phyloP scores from a whole-genome alignment of 2,888 invertebrate species.

The Sminthurides aquaticus region DNA sequence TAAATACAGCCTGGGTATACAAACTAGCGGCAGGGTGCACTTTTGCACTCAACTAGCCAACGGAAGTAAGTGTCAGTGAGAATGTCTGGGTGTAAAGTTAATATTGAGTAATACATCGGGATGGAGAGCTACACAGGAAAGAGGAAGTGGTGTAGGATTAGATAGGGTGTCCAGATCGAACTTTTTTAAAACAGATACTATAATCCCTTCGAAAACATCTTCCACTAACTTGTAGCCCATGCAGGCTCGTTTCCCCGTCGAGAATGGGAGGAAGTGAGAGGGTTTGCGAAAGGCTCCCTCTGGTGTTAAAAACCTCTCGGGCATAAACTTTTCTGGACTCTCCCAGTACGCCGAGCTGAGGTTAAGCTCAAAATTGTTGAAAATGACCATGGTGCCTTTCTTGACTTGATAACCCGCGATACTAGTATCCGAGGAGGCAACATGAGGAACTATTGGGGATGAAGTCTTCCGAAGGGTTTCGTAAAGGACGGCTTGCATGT shows the following conservation, averaged over 20 bases:
- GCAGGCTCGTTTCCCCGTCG: constrained; percentile 77
- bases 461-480: constrained; percentile 72
- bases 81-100: constrained; percentile 25
- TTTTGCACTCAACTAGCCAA: too few species aligned
- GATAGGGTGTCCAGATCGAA: constrained; percentile 29
- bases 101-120: constrained; percentile 35
- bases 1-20: too few species aligned
- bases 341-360: constrained; percentile 66
- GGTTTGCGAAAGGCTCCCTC: constrained; percentile 55
- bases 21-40: too few species aligned
- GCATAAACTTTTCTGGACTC: constrained; percentile 63
- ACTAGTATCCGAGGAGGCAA: constrained; percentile 66
- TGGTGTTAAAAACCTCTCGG: constrained; percentile 61
- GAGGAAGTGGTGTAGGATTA: constrained; percentile 32
- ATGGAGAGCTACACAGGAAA: constrained; percentile 40
- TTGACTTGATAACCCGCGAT: constrained; percentile 64
- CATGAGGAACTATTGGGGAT: constrained; percentile 84
- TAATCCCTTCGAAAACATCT: constrained; percentile 54
- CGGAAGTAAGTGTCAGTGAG: not conserved
- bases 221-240: constrained; percentile 73
- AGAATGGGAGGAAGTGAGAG: constrained; percentile 74
- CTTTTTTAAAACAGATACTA: constrained; percentile 31
- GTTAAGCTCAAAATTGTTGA: constrained; percentile 76
- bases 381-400: constrained; percentile 71
- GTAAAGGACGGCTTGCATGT: constrained; percentile 71